These are phyloP conservation scores for Percina caprodes DNA, from an alignment of 2,113 vertebrate species.

Conservation along the genomic window DNA sequence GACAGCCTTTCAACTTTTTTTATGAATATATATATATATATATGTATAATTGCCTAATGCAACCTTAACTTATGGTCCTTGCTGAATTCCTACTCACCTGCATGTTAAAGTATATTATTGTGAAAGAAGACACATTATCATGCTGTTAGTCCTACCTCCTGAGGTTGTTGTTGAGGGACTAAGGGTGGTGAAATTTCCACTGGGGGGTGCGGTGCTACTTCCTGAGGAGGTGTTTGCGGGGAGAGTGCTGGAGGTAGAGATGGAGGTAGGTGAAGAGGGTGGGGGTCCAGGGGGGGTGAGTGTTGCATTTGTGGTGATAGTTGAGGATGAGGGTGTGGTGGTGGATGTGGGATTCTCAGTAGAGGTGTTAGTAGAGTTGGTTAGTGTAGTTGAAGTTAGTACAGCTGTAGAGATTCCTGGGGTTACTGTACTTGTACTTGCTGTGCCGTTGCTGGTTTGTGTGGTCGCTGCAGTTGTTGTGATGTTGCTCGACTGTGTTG, in stretches of 20 bases:
- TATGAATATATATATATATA: too few relatives aligned
- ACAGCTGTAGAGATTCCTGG: conserved; percentile 6
- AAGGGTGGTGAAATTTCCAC: conserved; percentile 52
- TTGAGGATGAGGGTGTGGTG: conserved; percentile 1
- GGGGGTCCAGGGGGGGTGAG: conserved; percentile 43
- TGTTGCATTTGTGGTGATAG: conserved; percentile 20
- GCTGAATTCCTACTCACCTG: conserved; percentile 24
- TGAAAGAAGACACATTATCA: conserved; percentile 33
- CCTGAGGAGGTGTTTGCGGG: conserved; percentile 51
- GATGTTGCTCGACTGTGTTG: neutral
- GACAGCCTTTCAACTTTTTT: too few relatives aligned
- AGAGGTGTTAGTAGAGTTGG: conserved; percentile 38
- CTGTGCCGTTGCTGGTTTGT: conserved; percentile 12
- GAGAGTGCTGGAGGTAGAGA: conserved; percentile 50
- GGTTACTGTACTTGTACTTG: neutral
- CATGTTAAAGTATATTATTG: neutral
- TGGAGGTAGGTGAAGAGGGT: conserved; percentile 47
- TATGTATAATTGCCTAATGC: neutral
- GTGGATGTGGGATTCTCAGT: conserved; percentile 27
- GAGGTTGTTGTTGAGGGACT: conserved; percentile 59
- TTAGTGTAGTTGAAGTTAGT: conserved; percentile 22
- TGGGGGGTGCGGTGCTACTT: conserved; percentile 42
- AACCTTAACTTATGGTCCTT: neutral
- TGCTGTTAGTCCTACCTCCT: conserved; percentile 64
- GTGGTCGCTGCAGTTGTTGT: conserved; percentile 11